phyloP scores from a whole-genome alignment of 1,140 invertebrate genomes.

The Drosophila kikkawai region DNA sequence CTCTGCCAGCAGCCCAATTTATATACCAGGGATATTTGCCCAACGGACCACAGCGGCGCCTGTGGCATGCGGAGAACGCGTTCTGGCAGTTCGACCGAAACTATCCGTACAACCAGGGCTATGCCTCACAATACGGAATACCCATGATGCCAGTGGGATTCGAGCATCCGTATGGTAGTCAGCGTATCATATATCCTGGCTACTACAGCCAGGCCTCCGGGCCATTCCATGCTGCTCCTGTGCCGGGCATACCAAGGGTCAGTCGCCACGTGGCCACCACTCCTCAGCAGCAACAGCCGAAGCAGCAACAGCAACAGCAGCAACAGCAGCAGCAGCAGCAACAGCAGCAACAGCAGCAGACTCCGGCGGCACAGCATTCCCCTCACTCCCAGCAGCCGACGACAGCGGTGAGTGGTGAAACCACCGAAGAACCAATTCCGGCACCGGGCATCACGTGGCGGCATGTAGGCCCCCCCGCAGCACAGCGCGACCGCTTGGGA shows the following conservation, averaged over 20 bases:
- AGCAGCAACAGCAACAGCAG: slow-evolving; percentile 19
- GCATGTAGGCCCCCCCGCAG: background rate
- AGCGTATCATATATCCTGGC: slow-evolving; percentile 63
- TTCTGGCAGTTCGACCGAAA: slow-evolving; percentile 74
- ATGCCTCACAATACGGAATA: slow-evolving; percentile 59
- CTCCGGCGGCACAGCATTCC: background rate
- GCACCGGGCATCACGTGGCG: slow-evolving; percentile 22
- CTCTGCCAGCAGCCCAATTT: slow-evolving; percentile 38
- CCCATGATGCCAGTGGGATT: slow-evolving; percentile 67
- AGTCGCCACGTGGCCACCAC: slow-evolving; percentile 39
- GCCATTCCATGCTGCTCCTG: slow-evolving; percentile 11
- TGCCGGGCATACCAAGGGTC: slow-evolving; percentile 13
- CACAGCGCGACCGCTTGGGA: slow-evolving; percentile 34
- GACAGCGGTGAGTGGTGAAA: slow-evolving; percentile 1
- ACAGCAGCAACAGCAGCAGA: background rate
- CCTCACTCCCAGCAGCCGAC: slow-evolving; percentile 1
- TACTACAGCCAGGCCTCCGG: slow-evolving; percentile 51
- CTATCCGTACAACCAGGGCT: slow-evolving; percentile 70
- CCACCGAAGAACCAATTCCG: slow-evolving; percentile 8
- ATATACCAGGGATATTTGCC: slow-evolving; percentile 58
- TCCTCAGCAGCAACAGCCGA: slow-evolving; percentile 11
- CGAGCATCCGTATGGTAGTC: slow-evolving; percentile 53
- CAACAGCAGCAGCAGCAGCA: too few species aligned
- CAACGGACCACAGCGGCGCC: slow-evolving; percentile 57
- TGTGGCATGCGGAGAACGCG: slow-evolving; percentile 69